phyloP scores from a whole-genome alignment of 2,113 vertebrate genomes.

The Apeltes quadracus region DNA sequence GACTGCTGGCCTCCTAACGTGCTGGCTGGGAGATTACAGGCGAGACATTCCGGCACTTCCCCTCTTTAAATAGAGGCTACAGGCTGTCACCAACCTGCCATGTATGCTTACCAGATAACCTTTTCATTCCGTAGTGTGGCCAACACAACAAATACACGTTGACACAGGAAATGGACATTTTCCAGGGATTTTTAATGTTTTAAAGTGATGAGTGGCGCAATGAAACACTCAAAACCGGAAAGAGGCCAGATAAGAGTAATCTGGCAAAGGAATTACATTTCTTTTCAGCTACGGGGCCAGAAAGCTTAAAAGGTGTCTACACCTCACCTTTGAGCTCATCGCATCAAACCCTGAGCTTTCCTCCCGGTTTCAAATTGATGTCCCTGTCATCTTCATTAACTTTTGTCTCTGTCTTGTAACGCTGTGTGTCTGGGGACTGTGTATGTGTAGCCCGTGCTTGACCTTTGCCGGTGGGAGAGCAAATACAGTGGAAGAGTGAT shows the following conservation, averaged over 20 bases:
- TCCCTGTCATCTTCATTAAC: conserved; percentile 27
- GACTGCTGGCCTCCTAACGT: not conserved
- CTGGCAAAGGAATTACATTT: not conserved
- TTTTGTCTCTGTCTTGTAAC: conserved; percentile 14
- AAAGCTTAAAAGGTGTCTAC: not conserved
- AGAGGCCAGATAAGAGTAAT: not conserved
- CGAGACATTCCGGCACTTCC: not conserved
- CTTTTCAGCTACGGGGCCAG: not conserved
- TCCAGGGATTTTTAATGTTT: not conserved
- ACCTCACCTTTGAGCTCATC: conserved; percentile 13
- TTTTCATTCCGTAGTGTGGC: not conserved
- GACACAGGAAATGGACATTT: not conserved
- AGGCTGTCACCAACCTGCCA: not conserved
- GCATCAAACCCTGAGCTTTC: conserved; percentile 13
- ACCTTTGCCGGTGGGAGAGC: conserved; percentile 53
- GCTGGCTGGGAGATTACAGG: not conserved
- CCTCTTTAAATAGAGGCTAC: not conserved
- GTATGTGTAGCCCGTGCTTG: conserved; percentile 34
- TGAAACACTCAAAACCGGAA: not conserved
- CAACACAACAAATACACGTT: not conserved
- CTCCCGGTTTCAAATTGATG: conserved; percentile 15
- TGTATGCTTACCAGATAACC: not conserved
- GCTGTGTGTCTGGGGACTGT: conserved; percentile 2
- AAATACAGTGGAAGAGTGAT: conserved; percentile 46
- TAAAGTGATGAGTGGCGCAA: not conserved